These are phyloP conservation scores for Loripinus fragilis DNA, from an alignment of 2,888 invertebrate genomes.

Conservation along the genomic window DNA sequence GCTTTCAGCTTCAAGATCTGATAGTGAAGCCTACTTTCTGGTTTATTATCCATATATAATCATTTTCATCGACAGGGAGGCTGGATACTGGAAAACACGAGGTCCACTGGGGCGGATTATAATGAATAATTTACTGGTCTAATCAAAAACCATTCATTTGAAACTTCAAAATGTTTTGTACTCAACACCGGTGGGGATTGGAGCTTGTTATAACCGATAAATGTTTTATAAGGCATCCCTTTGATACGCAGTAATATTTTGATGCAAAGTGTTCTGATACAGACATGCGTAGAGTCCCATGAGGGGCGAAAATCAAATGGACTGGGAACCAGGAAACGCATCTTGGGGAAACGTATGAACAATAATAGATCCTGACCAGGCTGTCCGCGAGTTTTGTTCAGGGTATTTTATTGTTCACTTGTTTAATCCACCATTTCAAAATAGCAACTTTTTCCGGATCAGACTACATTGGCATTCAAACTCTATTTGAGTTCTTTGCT, in stretches of 20 bases:
- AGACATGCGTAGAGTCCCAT: not conserved
- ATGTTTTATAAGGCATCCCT: constrained; percentile 60
- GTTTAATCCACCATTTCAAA: too few species aligned
- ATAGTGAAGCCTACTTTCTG: not conserved
- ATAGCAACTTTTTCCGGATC: too few species aligned
- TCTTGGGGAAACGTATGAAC: too few species aligned
- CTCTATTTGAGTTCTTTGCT: too few species aligned
- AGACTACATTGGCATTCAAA: too few species aligned
- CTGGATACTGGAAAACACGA: constrained; percentile 1
- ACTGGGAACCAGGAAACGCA: not conserved
- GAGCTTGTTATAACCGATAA: constrained; percentile 58
- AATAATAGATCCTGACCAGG: not conserved
- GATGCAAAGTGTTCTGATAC: constrained; percentile 17
- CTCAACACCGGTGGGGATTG: constrained; percentile 6
- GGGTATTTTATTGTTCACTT: too few species aligned
- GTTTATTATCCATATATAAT: constrained; percentile 20
- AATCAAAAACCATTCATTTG: constrained; percentile 22
- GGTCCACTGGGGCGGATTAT: constrained; percentile 10
- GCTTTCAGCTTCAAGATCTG: not conserved
- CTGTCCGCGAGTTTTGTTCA: not conserved
- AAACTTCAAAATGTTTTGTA: constrained; percentile 21
- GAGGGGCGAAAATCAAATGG: not conserved
- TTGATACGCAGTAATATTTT: constrained; percentile 44
- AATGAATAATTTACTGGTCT: constrained; percentile 16
- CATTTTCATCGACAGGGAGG: constrained; percentile 10